Conservation (phyloP, 2,888 invertebrate genomes). For the Drosophila suboccidentalis region DNA sequence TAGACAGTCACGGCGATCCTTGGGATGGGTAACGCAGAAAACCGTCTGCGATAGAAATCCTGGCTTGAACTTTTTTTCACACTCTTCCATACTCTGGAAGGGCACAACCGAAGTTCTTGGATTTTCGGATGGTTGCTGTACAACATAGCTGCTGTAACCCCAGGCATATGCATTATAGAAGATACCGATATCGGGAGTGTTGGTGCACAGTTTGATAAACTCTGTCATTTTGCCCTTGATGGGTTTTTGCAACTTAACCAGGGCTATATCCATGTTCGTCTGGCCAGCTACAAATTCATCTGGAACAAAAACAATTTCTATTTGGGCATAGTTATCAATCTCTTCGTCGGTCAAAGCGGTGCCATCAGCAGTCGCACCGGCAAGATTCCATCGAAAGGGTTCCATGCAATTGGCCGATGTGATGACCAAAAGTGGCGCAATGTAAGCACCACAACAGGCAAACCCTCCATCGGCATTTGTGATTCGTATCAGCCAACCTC, state of each 20-base stretch:
- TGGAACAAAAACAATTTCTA: slow-evolving; percentile 44
- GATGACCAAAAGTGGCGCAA: slow-evolving; percentile 36
- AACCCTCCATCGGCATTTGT: slow-evolving; percentile 10
- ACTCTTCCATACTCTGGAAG: not conserved
- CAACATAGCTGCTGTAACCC: slow-evolving; percentile 28
- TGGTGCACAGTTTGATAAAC: slow-evolving; percentile 40
- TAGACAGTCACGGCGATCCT: slow-evolving; percentile 22
- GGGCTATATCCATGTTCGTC: slow-evolving; percentile 44
- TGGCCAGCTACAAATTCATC: not conserved
- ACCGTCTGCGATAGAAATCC: slow-evolving; percentile 4
- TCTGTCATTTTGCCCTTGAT: slow-evolving; percentile 45
- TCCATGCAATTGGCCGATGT: slow-evolving; percentile 57
- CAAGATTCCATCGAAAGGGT: slow-evolving; percentile 29
- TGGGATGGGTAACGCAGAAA: slow-evolving; percentile 10
- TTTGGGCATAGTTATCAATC: not conserved
- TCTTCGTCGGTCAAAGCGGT: slow-evolving; percentile 12
- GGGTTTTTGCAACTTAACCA: slow-evolving; percentile 40
- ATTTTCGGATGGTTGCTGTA: not conserved
- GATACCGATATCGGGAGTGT: accelerated
- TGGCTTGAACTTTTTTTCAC: not conserved
- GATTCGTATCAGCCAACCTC: slow-evolving; percentile 51
- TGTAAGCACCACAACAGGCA: slow-evolving; percentile 49
- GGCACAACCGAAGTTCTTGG: slow-evolving; percentile 1
- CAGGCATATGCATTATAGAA: slow-evolving; percentile 32
- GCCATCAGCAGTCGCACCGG: slow-evolving; percentile 14